Base-by-base conservation (phyloP, 2,113 vertebrate genomes). In the Tor tambroides region DNA sequence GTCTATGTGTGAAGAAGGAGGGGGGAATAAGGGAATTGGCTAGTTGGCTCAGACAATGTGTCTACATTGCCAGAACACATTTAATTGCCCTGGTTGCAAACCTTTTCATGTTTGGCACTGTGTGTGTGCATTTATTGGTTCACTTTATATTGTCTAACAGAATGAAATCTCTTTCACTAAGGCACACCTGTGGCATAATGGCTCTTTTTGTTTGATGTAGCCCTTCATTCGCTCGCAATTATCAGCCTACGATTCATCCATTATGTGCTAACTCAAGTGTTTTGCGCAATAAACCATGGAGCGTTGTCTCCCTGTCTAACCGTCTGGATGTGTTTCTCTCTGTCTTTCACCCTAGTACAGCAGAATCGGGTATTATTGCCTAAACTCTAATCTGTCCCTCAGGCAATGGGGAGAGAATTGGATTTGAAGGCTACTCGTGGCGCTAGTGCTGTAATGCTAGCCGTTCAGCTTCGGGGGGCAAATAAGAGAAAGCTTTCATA, bases 141-240 rank as follows among this genome's bases (percentile, higher is more conserved):
- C 80, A 89, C 72, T 83, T 87, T 86, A 81, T 82, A 89, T 89
- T 63, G 88, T 89, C 69, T 89, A 82, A 87, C 63, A 65, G 80
- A 79, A 89, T 71, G 32, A 87, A 87, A 83, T 69, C 81, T 69
- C 79, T 83, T 67, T 87, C 86, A 89, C 87, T 86, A 63, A 86
- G 59, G 88, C 88, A 89, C 88, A 89, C 88, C 88, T 89, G 88
- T 85, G 86, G 86, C 74, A 89, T 89, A 89, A 89, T 89, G 80
- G 65, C 63, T 75, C 83, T 87, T 89, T 89, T 89, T 89, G 88
- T 89, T 89, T 69, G 76, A 74, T 65, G 71, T 85, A 89, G 82
- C 85, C 74, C 84, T 83, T 61, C 81, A 83, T 71, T 75, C 72
- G 43, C 38, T 74, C 21, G 71, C 71, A 85, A 79, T 89, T 71